Percentiles rank a stretch among this genome's conserved stretches.
Evolutionary conservation across 2,888 invertebrate species (phyloP).

Genomic region (Drosophila stalkeri): DNA sequence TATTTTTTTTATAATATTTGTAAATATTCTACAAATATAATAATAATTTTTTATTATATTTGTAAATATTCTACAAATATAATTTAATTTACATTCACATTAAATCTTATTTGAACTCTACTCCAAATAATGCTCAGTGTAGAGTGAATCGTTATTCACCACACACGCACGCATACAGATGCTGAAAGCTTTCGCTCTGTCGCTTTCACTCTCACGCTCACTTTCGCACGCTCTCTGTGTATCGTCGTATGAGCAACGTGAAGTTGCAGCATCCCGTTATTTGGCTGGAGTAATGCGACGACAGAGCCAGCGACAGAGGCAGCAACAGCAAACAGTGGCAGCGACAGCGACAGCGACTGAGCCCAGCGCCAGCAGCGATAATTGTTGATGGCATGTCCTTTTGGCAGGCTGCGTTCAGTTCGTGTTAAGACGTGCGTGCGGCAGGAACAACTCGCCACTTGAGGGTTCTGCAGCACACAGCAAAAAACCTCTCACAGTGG

Average conservation of each 20-base stretch:
- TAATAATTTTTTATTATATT: not conserved
- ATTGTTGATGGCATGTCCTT: conserved; percentile 62
- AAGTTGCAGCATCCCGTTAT: conserved; percentile 70
- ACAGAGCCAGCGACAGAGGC: conserved; percentile 26
- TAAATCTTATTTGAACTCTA: not conserved
- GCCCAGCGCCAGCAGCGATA: conserved; percentile 10
- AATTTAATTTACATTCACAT: not conserved
- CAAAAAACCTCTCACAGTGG: conserved; percentile 31
- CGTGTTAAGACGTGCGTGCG: conserved; percentile 79
- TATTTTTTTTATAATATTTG: not conserved
- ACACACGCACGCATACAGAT: conserved; percentile 27
- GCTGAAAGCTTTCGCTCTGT: conserved; percentile 39
- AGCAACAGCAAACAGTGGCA: conserved; percentile 27
- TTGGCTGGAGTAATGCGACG: conserved; percentile 40
- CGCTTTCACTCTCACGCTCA: conserved; percentile 14
- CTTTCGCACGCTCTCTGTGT: conserved; percentile 26
- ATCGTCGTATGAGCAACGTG: conserved; percentile 33
- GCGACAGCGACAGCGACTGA: conserved; percentile 5
- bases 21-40: too few relatives aligned
- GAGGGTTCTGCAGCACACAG: conserved; percentile 25
- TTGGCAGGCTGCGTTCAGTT: conserved; percentile 74
- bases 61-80: not conserved
- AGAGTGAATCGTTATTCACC: conserved; percentile 52
- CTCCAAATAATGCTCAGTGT: conserved; percentile 28
- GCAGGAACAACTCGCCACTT: conserved; percentile 60